phyloP scores from a whole-genome alignment of 2,888 invertebrate genomes.

The Diadegma fenestrale region DNA sequence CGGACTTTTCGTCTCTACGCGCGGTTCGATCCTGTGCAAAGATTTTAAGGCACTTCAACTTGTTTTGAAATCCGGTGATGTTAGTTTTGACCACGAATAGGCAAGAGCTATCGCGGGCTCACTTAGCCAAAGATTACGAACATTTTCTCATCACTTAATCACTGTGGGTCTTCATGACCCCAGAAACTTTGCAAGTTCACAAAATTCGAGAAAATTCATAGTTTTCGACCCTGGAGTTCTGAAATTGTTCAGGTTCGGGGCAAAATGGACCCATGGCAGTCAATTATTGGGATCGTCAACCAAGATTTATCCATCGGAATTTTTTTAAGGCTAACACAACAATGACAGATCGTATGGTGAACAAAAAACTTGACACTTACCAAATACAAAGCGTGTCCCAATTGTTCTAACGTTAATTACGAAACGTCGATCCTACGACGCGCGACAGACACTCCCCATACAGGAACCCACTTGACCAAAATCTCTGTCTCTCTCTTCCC shows the following conservation, averaged over 20 bases:
- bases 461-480: slow-evolving; percentile 9
- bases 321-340: background rate
- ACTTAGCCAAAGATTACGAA: background rate
- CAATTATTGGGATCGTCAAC: too few species aligned
- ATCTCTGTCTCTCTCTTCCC: background rate
- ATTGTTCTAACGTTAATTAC: background rate
- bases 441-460: background rate
- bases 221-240: background rate
- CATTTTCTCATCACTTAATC: background rate
- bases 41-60: background rate
- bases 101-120: background rate
- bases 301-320: too few species aligned
- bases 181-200: background rate
- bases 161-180: background rate
- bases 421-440: background rate
- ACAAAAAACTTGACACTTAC: background rate
- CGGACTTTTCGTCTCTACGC: slow-evolving; percentile 8
- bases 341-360: background rate
- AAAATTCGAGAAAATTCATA: background rate
- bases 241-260: background rate
- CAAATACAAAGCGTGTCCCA: background rate
- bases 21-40: background rate
- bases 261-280: too few species aligned
- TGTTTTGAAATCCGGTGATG: slow-evolving; percentile 13
- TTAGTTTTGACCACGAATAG: background rate